Percentiles rank a stretch among this genome's conserved stretches.
Evolutionary conservation across 2,888 invertebrate genomes (phyloP).

Genomic region (Amphimallon solstitiale): DNA sequence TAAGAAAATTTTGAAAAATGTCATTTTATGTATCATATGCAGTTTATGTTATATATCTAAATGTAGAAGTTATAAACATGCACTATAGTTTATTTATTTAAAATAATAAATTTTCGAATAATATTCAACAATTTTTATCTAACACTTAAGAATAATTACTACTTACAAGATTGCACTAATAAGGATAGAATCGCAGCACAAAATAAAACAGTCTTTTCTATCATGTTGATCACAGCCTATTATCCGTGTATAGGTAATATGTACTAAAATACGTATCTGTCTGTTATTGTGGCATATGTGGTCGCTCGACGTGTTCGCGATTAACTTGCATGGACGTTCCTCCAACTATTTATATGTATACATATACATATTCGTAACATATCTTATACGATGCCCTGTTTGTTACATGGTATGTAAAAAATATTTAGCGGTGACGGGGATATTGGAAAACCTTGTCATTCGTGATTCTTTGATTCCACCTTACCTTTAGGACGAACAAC

Average conservation of each 20-base stretch:
- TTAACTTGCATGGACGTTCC: constrained; percentile 21
- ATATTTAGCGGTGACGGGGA: constrained; percentile 10
- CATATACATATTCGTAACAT: constrained; percentile 19
- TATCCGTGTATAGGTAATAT: background rate
- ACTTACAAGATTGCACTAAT: constrained; percentile 42
- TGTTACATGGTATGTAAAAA: constrained; percentile 16
- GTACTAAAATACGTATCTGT: background rate
- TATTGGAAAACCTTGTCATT: constrained; percentile 20
- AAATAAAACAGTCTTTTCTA: constrained; percentile 38
- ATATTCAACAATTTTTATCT: background rate
- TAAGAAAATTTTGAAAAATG: no score
- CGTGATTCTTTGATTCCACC: constrained; percentile 1
- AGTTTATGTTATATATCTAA: no score
- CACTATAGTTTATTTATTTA: no score
- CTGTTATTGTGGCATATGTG: background rate
- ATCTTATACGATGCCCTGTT: constrained; percentile 6
- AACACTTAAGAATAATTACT: constrained; percentile 1
- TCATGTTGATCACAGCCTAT: constrained; percentile 36
- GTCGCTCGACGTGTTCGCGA: constrained; percentile 5
- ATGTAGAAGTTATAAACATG: no score
- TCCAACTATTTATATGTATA: constrained; percentile 31
- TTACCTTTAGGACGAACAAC: background rate
- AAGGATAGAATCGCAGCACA: constrained; percentile 34
- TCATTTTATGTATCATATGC: no score
- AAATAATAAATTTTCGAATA: background rate